These are phyloP conservation scores for Amblyornis subalaris DNA, from an alignment of 2,113 vertebrate species.

Conservation along the genomic window DNA sequence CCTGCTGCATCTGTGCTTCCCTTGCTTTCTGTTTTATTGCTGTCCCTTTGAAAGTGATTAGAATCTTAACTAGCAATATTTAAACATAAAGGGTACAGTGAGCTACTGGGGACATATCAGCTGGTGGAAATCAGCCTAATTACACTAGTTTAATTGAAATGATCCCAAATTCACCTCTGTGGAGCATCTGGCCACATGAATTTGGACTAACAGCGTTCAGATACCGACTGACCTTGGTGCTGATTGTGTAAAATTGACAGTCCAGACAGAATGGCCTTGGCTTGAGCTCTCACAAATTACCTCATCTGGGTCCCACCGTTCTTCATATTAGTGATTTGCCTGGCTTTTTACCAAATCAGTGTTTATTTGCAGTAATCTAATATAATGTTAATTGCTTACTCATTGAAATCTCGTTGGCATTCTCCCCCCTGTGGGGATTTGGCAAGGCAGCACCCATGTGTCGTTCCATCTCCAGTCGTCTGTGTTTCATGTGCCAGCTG, in stretches of 20 bases:
- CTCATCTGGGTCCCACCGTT: not conserved
- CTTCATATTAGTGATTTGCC: not conserved
- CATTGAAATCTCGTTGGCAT: slow-evolving; percentile 20
- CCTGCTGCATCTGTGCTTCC: not conserved
- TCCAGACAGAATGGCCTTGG: not conserved
- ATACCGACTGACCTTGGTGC: not conserved
- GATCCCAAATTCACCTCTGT: not conserved
- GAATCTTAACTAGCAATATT: not conserved
- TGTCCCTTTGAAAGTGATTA: not conserved
- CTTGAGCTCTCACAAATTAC: not conserved
- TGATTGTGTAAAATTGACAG: not conserved
- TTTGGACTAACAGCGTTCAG: not conserved
- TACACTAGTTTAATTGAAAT: not conserved
- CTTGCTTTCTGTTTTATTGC: not conserved
- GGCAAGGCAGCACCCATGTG: not conserved
- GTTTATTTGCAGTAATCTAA: not conserved
- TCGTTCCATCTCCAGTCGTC: not conserved
- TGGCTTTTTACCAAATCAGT: not conserved
- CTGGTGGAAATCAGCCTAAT: not conserved
- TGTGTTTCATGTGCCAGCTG: slow-evolving; percentile 47
- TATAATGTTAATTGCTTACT: slow-evolving; percentile 20
- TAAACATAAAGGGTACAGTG: not conserved
- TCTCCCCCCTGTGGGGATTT: not conserved
- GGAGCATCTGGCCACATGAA: not conserved
- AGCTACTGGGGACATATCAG: not conserved